phyloP scores from a whole-genome alignment of 1,140 invertebrate genomes.

The Hetaerina americana region DNA sequence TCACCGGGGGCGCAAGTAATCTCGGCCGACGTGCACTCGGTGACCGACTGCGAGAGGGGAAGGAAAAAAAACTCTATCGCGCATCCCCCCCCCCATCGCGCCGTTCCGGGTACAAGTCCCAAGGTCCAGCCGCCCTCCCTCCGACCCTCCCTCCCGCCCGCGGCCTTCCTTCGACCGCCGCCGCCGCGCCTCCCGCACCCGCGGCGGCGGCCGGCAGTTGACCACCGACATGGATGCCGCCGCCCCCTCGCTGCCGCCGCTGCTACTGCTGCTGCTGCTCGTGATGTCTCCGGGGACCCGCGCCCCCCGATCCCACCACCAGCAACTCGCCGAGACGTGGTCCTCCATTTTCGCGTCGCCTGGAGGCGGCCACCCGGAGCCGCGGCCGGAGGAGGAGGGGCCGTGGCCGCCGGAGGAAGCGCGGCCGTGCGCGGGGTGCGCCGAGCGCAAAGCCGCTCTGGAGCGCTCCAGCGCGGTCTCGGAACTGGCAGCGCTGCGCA shows the following conservation, averaged over 20 bases:
- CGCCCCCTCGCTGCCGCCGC: too few relatives aligned
- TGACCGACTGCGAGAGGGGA: too few relatives aligned
- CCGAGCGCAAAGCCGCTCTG: not conserved
- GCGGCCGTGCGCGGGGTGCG: not conserved
- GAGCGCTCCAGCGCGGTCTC: not conserved
- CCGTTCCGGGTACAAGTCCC: not conserved
- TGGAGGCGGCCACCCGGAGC: not conserved
- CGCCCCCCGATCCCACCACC: not conserved
- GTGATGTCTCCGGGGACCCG: too few relatives aligned
- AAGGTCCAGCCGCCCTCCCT: not conserved
- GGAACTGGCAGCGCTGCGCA: conserved; percentile 22
- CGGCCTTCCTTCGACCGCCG: too few relatives aligned
- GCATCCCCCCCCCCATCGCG: too few relatives aligned
- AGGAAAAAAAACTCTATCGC: too few relatives aligned
- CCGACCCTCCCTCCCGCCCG: not conserved
- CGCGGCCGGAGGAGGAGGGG: not conserved
- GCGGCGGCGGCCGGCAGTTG: too few relatives aligned
- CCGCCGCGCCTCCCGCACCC: too few relatives aligned
- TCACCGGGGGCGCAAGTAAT: too few relatives aligned
- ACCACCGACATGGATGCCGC: too few relatives aligned
- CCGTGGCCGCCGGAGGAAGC: not conserved
- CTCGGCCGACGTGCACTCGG: too few relatives aligned
- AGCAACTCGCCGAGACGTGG: not conserved
- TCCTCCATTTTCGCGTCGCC: not conserved
- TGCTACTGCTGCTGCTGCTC: too few relatives aligned